Percentiles rank a stretch among this genome's conserved stretches.
phyloP scores from a whole-genome alignment of 2,113 vertebrate species.

The Lepus europaeus region DNA sequence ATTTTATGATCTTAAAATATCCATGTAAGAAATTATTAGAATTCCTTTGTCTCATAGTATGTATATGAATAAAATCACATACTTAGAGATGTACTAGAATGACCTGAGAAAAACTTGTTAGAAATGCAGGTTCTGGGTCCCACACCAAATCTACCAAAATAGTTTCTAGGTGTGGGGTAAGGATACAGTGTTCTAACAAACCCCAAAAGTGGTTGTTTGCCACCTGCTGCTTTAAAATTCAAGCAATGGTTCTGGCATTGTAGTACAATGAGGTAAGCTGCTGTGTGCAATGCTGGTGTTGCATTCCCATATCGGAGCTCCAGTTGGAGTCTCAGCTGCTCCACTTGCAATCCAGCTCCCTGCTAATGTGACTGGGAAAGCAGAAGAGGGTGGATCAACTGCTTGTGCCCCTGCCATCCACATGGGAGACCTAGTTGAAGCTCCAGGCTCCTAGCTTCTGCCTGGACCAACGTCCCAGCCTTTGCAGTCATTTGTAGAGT shows the following conservation, averaged over 20 bases:
- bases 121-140: not conserved
- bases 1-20: not conserved
- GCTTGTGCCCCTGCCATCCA: no score
- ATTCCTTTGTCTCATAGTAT: not conserved
- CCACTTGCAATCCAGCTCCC: no score
- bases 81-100: not conserved
- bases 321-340: no score
- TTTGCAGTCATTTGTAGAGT: no score
- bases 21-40: not conserved
- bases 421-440: no score
- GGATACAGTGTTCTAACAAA: not conserved
- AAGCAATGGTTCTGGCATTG: not conserved
- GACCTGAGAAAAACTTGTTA: not conserved
- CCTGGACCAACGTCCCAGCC: no score
- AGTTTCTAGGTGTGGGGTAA: not conserved
- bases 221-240: constrained; percentile 36
- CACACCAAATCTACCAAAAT: not conserved
- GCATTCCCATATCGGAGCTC: no score
- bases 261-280: no score
- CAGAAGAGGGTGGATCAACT: no score
- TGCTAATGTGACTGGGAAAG: no score
- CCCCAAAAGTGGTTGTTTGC: not conserved
- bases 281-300: no score
- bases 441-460: no score
- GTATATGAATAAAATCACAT: not conserved